These are phyloP conservation scores for Acipenser oxyrinchus DNA, from an alignment of 2,797 vertebrate genomes.

Conservation along the genomic window DNA sequence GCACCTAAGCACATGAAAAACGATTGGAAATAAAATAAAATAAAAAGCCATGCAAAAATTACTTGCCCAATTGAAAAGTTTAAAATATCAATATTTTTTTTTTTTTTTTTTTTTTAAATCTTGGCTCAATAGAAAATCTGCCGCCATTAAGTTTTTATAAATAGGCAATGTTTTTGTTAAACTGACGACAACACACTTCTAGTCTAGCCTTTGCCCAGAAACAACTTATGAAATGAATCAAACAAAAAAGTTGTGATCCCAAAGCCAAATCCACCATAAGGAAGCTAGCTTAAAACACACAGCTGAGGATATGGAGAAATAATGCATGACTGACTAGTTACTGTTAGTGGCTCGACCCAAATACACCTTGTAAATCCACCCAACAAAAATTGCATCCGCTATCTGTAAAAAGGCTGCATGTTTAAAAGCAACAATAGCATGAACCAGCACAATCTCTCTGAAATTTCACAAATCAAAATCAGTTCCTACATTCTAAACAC, in stretches of 20 bases:
- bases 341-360: background rate
- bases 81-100: background rate
- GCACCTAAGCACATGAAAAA: slow-evolving; percentile 76
- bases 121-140: too few relatives aligned
- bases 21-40: slow-evolving; percentile 37
- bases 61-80: slow-evolving; percentile 35
- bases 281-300: background rate
- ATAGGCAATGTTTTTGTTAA: too few relatives aligned
- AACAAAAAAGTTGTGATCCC: background rate
- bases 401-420: too few relatives aligned
- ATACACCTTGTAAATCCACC: too few relatives aligned
- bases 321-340: background rate
- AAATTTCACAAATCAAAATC: too few relatives aligned
- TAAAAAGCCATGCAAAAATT: slow-evolving; percentile 54
- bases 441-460: too few relatives aligned
- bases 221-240: background rate
- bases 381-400: too few relatives aligned
- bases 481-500: too few relatives aligned
- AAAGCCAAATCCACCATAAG: background rate
- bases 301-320: background rate
- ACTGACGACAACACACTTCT: too few relatives aligned
- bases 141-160: too few relatives aligned
- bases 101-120: too few relatives aligned
- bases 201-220: background rate
- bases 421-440: too few relatives aligned